Percentiles rank a stretch among this genome's conserved stretches.
These are phyloP conservation scores for Ceriagrion tenellum DNA, from an alignment of 2,888 invertebrate species.

Conservation along the genomic window DNA sequence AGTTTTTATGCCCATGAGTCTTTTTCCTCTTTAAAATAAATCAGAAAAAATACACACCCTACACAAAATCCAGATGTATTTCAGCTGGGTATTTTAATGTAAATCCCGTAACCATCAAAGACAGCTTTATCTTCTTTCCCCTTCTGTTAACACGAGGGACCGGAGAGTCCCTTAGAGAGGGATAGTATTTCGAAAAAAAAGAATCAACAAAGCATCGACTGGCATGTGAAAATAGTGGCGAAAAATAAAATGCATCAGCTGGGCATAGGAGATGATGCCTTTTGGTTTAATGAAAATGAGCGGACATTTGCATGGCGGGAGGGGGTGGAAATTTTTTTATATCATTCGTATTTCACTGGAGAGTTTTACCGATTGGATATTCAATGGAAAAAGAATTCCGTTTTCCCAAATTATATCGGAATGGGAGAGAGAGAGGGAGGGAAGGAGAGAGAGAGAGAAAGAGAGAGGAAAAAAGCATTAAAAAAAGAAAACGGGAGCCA, in stretches of 20 bases:
- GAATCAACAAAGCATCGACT: background rate
- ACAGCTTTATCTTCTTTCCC: background rate
- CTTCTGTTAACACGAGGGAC: background rate
- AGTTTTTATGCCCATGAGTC: background rate
- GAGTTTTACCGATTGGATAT: constrained; percentile 36
- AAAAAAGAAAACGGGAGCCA: background rate
- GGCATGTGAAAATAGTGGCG: constrained; percentile 5
- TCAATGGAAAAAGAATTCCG: constrained; percentile 32
- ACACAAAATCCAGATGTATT: background rate
- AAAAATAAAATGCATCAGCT: background rate
- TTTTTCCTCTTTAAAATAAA: background rate
- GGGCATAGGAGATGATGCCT: constrained; percentile 30
- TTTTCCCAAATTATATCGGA: constrained; percentile 23
- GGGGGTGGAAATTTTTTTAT: background rate
- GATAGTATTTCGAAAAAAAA: background rate
- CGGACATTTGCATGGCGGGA: background rate
- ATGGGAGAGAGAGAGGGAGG: background rate
- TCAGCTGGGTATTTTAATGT: background rate
- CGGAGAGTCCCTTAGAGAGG: background rate
- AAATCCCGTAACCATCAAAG: constrained; percentile 4
- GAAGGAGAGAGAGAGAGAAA: background rate
- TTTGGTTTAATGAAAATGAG: constrained; percentile 32
- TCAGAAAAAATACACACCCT: background rate
- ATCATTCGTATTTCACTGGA: background rate
- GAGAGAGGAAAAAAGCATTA: background rate